Evolutionary conservation across 2,888 invertebrate genomes (phyloP), one percentile per base, ranked within the genome.

Genomic region (Tenthredo notha): DNA sequence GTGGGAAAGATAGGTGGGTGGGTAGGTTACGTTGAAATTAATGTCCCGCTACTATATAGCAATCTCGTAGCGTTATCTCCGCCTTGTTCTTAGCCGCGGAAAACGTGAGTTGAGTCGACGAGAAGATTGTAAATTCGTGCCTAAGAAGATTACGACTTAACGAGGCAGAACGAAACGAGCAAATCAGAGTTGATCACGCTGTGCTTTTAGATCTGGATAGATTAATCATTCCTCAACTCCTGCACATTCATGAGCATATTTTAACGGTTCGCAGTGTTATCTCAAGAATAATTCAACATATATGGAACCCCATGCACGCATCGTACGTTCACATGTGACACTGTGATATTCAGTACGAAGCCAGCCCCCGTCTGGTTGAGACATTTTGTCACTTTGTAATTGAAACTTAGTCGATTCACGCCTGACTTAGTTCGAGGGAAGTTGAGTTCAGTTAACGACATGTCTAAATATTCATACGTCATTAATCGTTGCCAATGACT

Each of bases 101-200:
- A 91, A 92, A 92, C 92, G 92, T 92, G 91, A 92, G 90, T 88
- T 88, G 91, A 91, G 90, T 91, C 90, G 88, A 87, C 90, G 90
- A 92, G 91, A 91, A 91, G 90, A 91, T 91, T 88, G 87, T 86
- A 87, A 89, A 91, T 90, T 90, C 70, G 47, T 83, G 83, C 83
- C 83, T 83, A 83, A 83, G 83, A 83, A 83, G 83, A 83, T 83
- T 83, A 83, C 83, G 83, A 83, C 83, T 83, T 83, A 83, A 83
- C 83, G 83, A 83, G 83, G 43, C 67, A 83, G 83, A 83, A 83
- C 18, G 47, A 83, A 83, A 83, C 83, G 83, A 67, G 83, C 43
- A 37, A 83, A 83, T 83, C 83, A n/a, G 83, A 83, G 47, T 67
- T 83, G 83, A 83, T 83, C 83, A 70, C 67, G 80, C 25, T 25